A percentile compares a stretch with the other conserved stretches of the same genome.
phyloP scores from a whole-genome alignment of 2,888 invertebrate species.

The Parelbella ahira region DNA sequence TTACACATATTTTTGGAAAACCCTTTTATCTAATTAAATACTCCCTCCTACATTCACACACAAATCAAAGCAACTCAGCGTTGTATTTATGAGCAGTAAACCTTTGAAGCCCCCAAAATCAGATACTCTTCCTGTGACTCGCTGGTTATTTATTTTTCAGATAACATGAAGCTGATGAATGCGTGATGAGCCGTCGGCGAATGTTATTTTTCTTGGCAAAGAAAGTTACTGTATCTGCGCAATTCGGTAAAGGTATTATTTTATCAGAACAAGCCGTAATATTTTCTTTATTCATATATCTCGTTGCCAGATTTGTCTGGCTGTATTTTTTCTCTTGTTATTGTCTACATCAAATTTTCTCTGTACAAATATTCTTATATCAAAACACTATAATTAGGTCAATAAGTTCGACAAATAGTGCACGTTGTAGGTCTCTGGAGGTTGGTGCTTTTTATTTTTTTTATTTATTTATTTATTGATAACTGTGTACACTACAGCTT shows the following conservation, averaged over 20 bases:
- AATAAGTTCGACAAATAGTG: too few species aligned
- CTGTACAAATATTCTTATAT: too few species aligned
- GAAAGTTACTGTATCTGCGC: slow-evolving; percentile 25
- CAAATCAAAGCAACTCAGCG: too few species aligned
- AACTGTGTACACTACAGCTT: too few species aligned
- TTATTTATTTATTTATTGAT: too few species aligned
- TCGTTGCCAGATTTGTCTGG: slow-evolving; percentile 15
- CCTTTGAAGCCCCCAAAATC: slow-evolving; percentile 18
- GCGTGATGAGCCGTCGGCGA: slow-evolving; percentile 25
- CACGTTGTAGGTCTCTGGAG: too few species aligned
- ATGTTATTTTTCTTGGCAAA: slow-evolving; percentile 27
- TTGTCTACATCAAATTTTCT: slow-evolving; percentile 7
- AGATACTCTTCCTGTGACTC: slow-evolving; percentile 8
- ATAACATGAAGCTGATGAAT: slow-evolving; percentile 27
- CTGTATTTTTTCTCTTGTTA: slow-evolving; percentile 6
- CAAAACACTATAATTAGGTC: too few species aligned
- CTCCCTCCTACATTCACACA: too few species aligned
- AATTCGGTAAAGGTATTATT: slow-evolving; percentile 23
- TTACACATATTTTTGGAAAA: too few species aligned
- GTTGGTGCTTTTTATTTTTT: too few species aligned
- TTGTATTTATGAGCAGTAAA: slow-evolving; percentile 15
- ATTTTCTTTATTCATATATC: slow-evolving; percentile 25
- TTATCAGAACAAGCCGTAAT: slow-evolving; percentile 19
- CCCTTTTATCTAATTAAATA: too few species aligned
- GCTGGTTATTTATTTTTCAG: slow-evolving; percentile 24